Base-by-base conservation (phyloP, 2,888 invertebrate species). In the Cosmia trapezina region DNA sequence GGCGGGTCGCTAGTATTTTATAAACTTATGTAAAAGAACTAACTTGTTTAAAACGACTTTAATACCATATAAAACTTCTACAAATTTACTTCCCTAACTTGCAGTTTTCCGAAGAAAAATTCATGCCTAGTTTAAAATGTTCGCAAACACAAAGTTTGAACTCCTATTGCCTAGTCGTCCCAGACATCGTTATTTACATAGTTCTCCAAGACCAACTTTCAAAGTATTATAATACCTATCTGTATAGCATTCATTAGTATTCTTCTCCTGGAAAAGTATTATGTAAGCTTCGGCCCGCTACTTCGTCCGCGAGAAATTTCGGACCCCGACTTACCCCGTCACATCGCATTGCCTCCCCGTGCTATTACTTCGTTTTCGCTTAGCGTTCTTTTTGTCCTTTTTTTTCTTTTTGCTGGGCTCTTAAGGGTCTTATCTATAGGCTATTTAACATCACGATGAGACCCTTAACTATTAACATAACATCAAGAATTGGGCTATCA, bases 151-250 rank as follows among this genome's bases (percentile, higher is more conserved):
- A 67, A 75, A 81, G 71, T 81, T 83, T 57, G 63, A 28, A 63
- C 71, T 71, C 75, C 65, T 71, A 75, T 64, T 67, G 73, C 72
- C 53, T 73, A 66, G 56, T 64, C 70, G 45, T 70, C 37, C 66
- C 60, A 37, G 76, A 70, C 69, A 61, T 83, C 83, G 71, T 81
- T 81, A 81, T 83, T 74, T 81, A n/a, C n/a, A n/a, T n/a, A 81
- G 80, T 83, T 81, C 61, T 53, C 12, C n/a, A 60, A 61, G 61
- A 79, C 47, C 11, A 70, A 83, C 57, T 73, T 80, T 63, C 6
- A 53, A 61, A 57, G 45, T 57, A 64, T 65, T 73, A 70, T 56
- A 70, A 70, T 68, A 28, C 28, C 28, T 28, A 80, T 54, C 54
- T 68, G 54, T 33, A 41, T 45, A 63, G 60, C 11, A 37, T 43